Conservation (phyloP, 1,140 invertebrate genomes). For the Myzus persicae region DNA sequence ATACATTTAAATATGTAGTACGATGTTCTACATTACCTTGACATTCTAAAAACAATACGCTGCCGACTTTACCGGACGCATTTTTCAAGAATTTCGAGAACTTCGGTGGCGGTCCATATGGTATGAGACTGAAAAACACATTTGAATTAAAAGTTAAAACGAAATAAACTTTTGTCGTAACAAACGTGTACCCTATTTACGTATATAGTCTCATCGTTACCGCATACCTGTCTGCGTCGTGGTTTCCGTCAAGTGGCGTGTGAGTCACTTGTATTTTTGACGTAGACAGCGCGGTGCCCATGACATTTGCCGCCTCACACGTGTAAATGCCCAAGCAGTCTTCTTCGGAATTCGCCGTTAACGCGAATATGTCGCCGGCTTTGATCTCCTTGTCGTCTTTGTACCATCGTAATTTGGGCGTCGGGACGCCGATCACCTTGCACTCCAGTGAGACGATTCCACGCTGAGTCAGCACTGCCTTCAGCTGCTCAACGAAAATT, state of each 20-base stretch:
- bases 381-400: conserved; percentile 87
- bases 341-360: conserved; percentile 81
- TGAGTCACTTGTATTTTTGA: conserved; percentile 74
- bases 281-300: conserved; percentile 82
- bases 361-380: conserved; percentile 85
- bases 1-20: neutral
- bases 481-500: conserved; percentile 83
- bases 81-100: conserved; percentile 77
- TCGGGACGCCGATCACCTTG: conserved; percentile 87
- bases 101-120: conserved; percentile 74
- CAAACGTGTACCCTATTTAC: neutral
- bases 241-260: neutral
- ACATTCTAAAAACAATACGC: conserved; percentile 74
- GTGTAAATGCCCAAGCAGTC: conserved; percentile 85
- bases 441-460: conserved; percentile 90
- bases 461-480: conserved; percentile 80
- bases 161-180: neutral
- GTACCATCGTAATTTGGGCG: conserved; percentile 81
- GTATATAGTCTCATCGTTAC: neutral
- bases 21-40: conserved; percentile 69
- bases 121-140: conserved; percentile 63
- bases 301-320: conserved; percentile 86
- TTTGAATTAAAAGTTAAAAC: neutral
- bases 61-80: conserved; percentile 78
- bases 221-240: conserved; percentile 17